phyloP scores from a whole-genome alignment of 1,140 invertebrate species.

The Mylabris phalerata region DNA sequence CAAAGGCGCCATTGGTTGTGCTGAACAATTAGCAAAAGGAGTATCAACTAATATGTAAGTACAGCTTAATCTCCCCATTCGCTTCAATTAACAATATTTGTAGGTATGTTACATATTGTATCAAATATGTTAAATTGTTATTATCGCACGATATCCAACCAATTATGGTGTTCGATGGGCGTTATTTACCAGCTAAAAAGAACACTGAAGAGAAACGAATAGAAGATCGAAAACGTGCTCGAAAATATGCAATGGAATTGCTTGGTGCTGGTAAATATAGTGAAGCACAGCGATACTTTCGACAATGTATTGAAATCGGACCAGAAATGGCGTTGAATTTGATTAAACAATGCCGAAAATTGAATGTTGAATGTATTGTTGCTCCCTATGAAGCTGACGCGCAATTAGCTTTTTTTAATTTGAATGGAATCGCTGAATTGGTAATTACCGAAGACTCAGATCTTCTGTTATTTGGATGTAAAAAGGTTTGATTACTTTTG shows the following conservation, averaged over 20 bases:
- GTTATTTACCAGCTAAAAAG: conserved; percentile 86
- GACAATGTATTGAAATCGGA: conserved; percentile 82
- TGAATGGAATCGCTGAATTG: conserved; percentile 75
- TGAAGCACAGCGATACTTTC: conserved; percentile 77
- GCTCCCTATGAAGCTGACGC: conserved; percentile 99
- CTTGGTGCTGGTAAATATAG: conserved; percentile 66
- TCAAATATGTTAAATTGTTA: conserved; percentile 37
- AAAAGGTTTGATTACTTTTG: conserved; percentile 49
- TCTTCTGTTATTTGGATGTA: conserved; percentile 91
- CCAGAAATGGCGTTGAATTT: conserved; percentile 83
- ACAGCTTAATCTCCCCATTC: background rate
- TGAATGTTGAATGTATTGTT: conserved; percentile 85
- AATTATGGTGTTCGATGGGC: conserved; percentile 96
- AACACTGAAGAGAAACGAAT: conserved; percentile 78
- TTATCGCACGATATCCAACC: conserved; percentile 66
- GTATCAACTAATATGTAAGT: conserved; percentile 78
- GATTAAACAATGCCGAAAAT: conserved; percentile 67
- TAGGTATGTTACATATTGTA: conserved; percentile 58
- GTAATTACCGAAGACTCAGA: conserved; percentile 99
- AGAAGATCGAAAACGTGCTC: conserved; percentile 56
- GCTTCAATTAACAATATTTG: conserved; percentile 33
- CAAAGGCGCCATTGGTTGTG: conserved; percentile 90
- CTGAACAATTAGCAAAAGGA: conserved; percentile 80
- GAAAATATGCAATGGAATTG: conserved; percentile 71
- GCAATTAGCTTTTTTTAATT: conserved; percentile 89